Percentiles rank a stretch among this genome's conserved stretches.
Conservation (phyloP, 2,113 vertebrate genomes). For the Alaudala cheleensis region DNA sequence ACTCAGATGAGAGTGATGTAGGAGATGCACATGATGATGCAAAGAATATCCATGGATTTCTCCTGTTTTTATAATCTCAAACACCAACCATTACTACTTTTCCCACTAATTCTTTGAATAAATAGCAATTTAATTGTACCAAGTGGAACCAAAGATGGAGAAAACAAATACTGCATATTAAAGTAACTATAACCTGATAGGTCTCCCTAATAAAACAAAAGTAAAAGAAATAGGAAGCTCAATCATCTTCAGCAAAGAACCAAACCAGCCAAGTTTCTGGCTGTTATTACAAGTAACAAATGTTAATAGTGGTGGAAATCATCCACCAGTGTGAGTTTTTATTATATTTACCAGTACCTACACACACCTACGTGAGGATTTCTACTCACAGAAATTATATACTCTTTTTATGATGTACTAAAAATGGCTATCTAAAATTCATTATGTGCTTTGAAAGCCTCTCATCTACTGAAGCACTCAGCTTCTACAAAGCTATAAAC, state of each 20-base stretch:
- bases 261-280: neutral
- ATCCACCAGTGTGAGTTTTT: neutral
- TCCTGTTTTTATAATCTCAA: neutral
- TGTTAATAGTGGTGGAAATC: neutral
- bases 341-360: neutral
- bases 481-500: neutral
- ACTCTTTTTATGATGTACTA: neutral
- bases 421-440: neutral
- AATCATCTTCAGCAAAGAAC: neutral
- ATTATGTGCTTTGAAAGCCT: neutral
- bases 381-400: neutral
- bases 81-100: neutral
- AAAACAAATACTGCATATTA: neutral
- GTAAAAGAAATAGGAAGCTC: neutral
- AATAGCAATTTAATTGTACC: neutral
- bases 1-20: neutral
- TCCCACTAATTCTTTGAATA: neutral
- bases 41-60: neutral
- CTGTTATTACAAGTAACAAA: neutral
- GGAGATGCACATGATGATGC: neutral
- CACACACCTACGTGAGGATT: neutral
- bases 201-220: neutral
- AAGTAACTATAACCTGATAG: neutral
- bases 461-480: neutral
- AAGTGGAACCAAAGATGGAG: neutral